Percentiles rank a stretch among this genome's conserved stretches.
phyloP scores from a whole-genome alignment of 30 jellyfish, hydroid and myxozoan genomes.

The Pseudorhiza aurosa region DNA sequence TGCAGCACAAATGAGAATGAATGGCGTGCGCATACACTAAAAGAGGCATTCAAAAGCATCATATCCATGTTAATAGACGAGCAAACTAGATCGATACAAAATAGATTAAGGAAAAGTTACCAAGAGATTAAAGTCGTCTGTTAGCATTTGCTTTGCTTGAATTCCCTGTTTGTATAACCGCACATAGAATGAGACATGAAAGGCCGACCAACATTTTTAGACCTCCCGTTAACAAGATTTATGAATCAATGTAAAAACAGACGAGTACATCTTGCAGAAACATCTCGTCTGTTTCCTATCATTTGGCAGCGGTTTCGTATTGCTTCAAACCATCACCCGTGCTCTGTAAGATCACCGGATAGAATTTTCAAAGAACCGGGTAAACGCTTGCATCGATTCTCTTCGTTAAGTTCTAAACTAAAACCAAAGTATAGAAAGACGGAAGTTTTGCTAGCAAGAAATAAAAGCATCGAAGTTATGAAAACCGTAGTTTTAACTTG shows the following conservation, averaged over 20 bases:
- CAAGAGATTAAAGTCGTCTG: background rate
- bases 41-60: background rate
- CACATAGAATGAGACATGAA: background rate
- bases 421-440: no score
- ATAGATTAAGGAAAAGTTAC: background rate
- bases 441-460: no score
- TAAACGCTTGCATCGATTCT: no score
- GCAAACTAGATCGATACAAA: constrained; percentile 5
- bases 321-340: no score
- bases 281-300: no score
- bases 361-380: no score
- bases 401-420: no score
- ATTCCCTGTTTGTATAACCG: constrained; percentile 8
- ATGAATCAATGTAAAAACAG: background rate
- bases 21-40: background rate
- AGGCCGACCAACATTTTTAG: background rate
- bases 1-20: background rate
- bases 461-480: no score
- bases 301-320: no score
- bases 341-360: no score
- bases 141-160: background rate
- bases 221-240: background rate
- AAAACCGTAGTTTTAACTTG: no score
- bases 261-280: no score
- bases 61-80: constrained; percentile 21